phyloP scores from a whole-genome alignment of 2,888 invertebrate species.

The Seira musarum region DNA sequence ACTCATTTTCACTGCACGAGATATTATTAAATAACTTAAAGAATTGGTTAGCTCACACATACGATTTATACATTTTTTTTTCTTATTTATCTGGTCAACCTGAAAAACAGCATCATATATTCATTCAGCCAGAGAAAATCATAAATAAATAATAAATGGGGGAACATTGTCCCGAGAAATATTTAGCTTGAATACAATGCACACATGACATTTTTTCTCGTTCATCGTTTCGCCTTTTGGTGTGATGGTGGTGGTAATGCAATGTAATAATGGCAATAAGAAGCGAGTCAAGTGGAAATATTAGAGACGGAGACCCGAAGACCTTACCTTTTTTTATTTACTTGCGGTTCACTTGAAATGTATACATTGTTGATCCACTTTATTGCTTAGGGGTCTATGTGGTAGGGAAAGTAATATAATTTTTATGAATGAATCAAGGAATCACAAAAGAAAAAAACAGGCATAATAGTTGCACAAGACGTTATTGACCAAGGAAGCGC shows the following conservation, averaged over 20 bases:
- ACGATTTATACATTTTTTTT: neutral
- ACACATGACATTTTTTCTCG: constrained; percentile 3
- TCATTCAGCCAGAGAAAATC: neutral
- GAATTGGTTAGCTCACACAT: too few relatives aligned
- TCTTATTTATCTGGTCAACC: neutral
- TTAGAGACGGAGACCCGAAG: too few relatives aligned
- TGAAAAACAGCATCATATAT: constrained; percentile 6
- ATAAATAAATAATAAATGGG: neutral
- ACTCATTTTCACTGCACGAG: neutral
- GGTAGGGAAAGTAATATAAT: neutral
- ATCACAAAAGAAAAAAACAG: neutral
- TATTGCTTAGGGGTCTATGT: neutral
- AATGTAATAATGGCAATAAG: too few relatives aligned
- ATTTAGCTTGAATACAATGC: neutral
- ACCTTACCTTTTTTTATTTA: too few relatives aligned
- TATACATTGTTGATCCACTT: constrained; percentile 4
- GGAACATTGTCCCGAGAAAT: constrained; percentile 1
- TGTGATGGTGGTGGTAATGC: neutral
- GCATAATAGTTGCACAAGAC: constrained; percentile 16
- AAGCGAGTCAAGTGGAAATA: too few relatives aligned
- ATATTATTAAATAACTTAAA: neutral
- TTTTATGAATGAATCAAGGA: constrained; percentile 4
- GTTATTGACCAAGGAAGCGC: constrained; percentile 18
- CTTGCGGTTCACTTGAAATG: neutral
- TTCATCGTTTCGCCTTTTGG: neutral